Evolutionary conservation across 2,113 vertebrate species (phyloP).

Genomic region (Talpa occidentalis): DNA sequence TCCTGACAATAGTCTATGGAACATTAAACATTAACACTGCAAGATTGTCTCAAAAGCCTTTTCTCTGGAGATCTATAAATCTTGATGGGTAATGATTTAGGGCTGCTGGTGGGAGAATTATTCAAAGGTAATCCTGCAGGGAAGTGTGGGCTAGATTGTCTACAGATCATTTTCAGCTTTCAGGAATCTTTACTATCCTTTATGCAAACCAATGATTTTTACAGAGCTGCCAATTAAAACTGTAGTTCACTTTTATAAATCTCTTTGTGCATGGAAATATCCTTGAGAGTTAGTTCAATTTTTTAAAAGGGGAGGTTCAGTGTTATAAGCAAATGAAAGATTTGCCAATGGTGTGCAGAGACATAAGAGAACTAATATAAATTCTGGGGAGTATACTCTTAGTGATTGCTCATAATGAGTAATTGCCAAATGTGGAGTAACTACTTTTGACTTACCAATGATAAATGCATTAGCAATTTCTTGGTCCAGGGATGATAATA

Average conservation of each 20-base stretch:
- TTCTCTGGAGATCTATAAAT: slow-evolving; percentile 54
- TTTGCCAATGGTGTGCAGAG: background rate
- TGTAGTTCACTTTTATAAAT: slow-evolving; percentile 45
- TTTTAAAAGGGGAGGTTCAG: background rate
- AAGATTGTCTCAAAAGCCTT: slow-evolving; percentile 58
- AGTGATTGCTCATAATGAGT: background rate
- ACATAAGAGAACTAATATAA: slow-evolving; percentile 7
- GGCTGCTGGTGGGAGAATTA: slow-evolving; percentile 16
- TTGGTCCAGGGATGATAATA: background rate
- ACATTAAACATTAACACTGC: slow-evolving; percentile 62
- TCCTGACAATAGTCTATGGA: slow-evolving; percentile 50
- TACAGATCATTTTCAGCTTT: slow-evolving; percentile 50
- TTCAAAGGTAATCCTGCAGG: slow-evolving; percentile 50
- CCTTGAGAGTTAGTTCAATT: background rate
- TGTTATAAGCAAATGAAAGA: slow-evolving; percentile 36
- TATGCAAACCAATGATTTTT: slow-evolving; percentile 39
- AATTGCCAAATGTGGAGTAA: background rate
- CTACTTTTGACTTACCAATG: background rate
- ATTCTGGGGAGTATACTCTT: background rate
- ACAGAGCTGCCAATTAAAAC: slow-evolving; percentile 45
- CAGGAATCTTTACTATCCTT: slow-evolving; percentile 19
- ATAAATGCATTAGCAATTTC: background rate
- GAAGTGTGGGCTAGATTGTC: background rate
- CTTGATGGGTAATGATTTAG: slow-evolving; percentile 50
- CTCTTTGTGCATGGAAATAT: slow-evolving; percentile 34